phyloP scores from a whole-genome alignment of 2,113 vertebrate species.

The Drymodes brunneopygia region DNA sequence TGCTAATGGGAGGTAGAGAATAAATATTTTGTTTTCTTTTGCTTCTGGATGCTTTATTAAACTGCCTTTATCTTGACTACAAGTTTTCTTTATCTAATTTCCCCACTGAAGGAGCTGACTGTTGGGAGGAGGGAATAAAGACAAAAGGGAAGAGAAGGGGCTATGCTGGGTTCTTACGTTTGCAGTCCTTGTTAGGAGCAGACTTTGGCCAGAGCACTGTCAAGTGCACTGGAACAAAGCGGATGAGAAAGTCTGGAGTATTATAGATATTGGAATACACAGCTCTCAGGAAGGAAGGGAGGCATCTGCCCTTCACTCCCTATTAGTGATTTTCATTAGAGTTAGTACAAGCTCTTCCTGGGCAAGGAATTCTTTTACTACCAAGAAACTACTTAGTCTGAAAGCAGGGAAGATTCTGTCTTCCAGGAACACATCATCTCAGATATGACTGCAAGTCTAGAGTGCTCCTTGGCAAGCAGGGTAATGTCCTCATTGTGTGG shows the following conservation, averaged over 20 bases:
- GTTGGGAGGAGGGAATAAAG: not conserved
- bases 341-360: not conserved
- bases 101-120: not conserved
- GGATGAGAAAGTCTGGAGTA: not conserved
- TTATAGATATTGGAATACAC: accelerated
- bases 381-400: not conserved
- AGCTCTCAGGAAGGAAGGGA: not conserved
- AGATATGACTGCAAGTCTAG: not conserved
- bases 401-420: not conserved
- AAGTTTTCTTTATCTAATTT: not conserved
- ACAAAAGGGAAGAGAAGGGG: not conserved
- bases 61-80: not conserved
- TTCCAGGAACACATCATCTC: not conserved
- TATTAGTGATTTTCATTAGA: not conserved
- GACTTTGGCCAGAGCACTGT: not conserved
- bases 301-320: not conserved
- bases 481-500: accelerated
- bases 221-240: not conserved
- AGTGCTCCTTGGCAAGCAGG: not conserved
- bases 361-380: not conserved
- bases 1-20: not conserved
- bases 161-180: accelerated
- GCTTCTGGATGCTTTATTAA: not conserved
- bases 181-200: not conserved
- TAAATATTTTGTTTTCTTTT: not conserved